Percentiles rank a stretch among this genome's conserved stretches.
Conservation (phyloP, 2,113 vertebrate species). For the Zosterops lateralis region DNA sequence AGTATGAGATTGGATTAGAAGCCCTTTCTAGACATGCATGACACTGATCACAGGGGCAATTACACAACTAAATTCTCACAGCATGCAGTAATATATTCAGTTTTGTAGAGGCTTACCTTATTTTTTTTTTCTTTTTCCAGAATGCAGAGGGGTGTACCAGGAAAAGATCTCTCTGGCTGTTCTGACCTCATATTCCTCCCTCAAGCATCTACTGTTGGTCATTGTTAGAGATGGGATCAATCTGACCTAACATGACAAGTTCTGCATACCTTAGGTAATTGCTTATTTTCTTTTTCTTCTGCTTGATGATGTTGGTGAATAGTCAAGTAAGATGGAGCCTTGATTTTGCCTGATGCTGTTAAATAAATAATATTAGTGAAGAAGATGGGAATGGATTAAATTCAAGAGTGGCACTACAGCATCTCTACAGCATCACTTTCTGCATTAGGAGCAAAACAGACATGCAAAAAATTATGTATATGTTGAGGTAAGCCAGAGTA, state of each 20-base stretch:
- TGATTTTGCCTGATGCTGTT: not conserved
- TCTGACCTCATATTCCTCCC: not conserved
- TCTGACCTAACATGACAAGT: not conserved
- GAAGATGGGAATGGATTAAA: not conserved
- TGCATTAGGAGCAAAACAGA: not conserved
- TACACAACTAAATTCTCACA: not conserved
- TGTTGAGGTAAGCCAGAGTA: not conserved
- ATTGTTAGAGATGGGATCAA: not conserved
- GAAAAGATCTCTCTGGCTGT: not conserved
- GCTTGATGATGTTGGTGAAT: not conserved
- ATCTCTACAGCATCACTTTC: not conserved
- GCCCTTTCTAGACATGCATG: not conserved
- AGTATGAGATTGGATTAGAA: not conserved
- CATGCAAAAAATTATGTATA: not conserved
- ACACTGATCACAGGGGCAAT: not conserved
- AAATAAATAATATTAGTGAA: not conserved
- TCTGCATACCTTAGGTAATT: not conserved
- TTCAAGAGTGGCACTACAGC: not conserved
- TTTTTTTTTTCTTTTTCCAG: not conserved
- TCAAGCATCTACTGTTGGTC: not conserved
- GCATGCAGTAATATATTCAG: not conserved
- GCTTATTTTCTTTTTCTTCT: not conserved
- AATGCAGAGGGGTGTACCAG: not conserved
- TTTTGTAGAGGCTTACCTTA: not conserved
- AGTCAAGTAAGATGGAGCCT: not conserved